Conservation (phyloP, 2,113 vertebrate species). For the Motacilla tschutschensis region DNA sequence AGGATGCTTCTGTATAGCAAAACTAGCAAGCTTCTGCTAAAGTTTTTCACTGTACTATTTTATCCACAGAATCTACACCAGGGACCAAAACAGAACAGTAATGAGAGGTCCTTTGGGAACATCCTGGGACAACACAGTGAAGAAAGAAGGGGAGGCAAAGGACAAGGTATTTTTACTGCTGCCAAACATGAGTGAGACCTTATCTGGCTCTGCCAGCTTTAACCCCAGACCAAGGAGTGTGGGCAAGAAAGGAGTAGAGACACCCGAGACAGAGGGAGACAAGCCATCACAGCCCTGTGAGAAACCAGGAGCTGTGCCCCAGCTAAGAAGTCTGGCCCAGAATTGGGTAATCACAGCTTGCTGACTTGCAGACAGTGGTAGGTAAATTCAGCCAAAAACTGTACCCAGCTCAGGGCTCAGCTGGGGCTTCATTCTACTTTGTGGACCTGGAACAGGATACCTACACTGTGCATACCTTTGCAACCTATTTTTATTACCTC, state of each 20-base stretch:
- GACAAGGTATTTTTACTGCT: neutral
- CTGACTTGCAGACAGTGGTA: neutral
- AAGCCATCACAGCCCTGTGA: neutral
- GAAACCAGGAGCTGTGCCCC: neutral
- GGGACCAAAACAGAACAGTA: neutral
- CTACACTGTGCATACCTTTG: neutral
- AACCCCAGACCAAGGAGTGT: neutral
- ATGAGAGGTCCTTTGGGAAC: neutral
- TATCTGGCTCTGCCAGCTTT: neutral
- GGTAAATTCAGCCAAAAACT: neutral
- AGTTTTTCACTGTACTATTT: neutral
- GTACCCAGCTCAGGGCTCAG: fast-evolving
- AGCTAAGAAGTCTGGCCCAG: neutral
- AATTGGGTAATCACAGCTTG: neutral
- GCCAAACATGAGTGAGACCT: neutral
- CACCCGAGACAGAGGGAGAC: neutral
- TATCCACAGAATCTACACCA: neutral
- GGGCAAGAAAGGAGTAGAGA: neutral
- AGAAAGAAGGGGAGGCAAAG: neutral
- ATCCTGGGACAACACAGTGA: neutral
- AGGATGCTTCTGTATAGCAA: neutral
- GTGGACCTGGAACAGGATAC: neutral
- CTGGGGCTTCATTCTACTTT: neutral
- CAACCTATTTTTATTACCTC: neutral
- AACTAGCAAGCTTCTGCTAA: neutral